These are phyloP conservation scores for Hucho hucho DNA, from an alignment of 2,113 vertebrate genomes.

Conservation along the genomic window DNA sequence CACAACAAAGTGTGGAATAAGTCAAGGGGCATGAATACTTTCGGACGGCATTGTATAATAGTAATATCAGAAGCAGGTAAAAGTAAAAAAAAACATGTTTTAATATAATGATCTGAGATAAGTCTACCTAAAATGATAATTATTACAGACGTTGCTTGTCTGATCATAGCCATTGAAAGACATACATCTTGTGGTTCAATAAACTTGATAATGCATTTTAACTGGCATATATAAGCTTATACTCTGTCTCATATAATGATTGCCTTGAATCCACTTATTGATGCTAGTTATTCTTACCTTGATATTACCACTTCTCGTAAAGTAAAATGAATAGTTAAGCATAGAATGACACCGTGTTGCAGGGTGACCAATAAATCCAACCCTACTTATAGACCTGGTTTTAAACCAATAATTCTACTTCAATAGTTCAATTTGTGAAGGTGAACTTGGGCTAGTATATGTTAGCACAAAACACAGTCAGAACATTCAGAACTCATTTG, in stretches of 20 bases:
- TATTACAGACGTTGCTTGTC: neutral
- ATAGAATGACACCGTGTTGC: slow-evolving; percentile 11
- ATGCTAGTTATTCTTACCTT: neutral
- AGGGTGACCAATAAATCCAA: slow-evolving; percentile 18
- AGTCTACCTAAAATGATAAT: neutral
- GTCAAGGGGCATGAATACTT: too few species aligned
- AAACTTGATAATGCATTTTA: neutral
- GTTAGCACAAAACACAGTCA: too few species aligned
- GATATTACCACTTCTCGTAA: slow-evolving; percentile 31
- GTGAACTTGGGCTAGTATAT: too few species aligned
- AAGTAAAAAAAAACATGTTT: too few species aligned
- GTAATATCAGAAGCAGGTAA: too few species aligned
- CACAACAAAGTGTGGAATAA: too few species aligned
- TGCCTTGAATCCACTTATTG: neutral
- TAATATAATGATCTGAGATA: too few species aligned
- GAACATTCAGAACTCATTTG: too few species aligned
- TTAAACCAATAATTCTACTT: neutral
- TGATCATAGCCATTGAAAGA: neutral
- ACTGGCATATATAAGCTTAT: neutral
- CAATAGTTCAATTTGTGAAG: too few species aligned
- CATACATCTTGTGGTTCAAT: neutral
- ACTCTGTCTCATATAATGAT: neutral
- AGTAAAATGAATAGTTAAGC: neutral
- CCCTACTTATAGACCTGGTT: neutral
- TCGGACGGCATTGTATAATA: too few species aligned